These are phyloP conservation scores for Melanostigma gelatinosum DNA, from an alignment of 2,113 vertebrate genomes.

Conservation along the genomic window DNA sequence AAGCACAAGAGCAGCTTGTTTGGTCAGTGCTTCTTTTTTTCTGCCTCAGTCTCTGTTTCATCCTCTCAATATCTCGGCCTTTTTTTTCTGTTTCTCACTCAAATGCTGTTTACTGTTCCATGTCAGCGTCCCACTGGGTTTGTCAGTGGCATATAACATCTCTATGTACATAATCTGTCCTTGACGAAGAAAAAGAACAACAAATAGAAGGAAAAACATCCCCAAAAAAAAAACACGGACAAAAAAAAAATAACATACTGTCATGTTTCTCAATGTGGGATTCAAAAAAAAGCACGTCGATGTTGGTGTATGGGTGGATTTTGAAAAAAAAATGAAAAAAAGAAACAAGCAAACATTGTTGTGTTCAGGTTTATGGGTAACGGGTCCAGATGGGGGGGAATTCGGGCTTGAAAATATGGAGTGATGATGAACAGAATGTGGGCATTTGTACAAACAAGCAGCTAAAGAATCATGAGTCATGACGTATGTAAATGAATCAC, in stretches of 20 bases:
- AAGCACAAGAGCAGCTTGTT: slow-evolving; percentile 80
- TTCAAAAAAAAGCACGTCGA: slow-evolving; percentile 81
- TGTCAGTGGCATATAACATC: slow-evolving; percentile 72
- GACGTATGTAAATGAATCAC: slow-evolving; percentile 42
- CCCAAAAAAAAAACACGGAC: slow-evolving; percentile 48
- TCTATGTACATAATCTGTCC: slow-evolving; percentile 83
- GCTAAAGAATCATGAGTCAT: slow-evolving; percentile 46
- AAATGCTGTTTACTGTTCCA: slow-evolving; percentile 39
- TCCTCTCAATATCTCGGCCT: slow-evolving; percentile 15
- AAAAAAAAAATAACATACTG: slow-evolving; percentile 65
- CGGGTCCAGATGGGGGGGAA: not conserved
- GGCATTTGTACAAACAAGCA: slow-evolving; percentile 50
- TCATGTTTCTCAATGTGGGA: slow-evolving; percentile 83
- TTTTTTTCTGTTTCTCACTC: slow-evolving; percentile 29
- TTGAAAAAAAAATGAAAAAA: slow-evolving; percentile 68
- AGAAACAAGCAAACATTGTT: slow-evolving; percentile 57
- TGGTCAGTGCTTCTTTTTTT: slow-evolving; percentile 63
- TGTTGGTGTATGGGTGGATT: slow-evolving; percentile 83
- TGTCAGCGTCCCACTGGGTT: slow-evolving; percentile 60
- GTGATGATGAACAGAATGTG: slow-evolving; percentile 40
- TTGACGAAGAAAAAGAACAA: slow-evolving; percentile 73
- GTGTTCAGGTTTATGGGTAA: slow-evolving; percentile 58
- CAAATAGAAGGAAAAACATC: slow-evolving; percentile 62
- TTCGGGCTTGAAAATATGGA: slow-evolving; percentile 10
- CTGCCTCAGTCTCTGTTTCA: slow-evolving; percentile 31